Conservation (phyloP, 2,888 invertebrate genomes). For the Nectonema munidae region DNA sequence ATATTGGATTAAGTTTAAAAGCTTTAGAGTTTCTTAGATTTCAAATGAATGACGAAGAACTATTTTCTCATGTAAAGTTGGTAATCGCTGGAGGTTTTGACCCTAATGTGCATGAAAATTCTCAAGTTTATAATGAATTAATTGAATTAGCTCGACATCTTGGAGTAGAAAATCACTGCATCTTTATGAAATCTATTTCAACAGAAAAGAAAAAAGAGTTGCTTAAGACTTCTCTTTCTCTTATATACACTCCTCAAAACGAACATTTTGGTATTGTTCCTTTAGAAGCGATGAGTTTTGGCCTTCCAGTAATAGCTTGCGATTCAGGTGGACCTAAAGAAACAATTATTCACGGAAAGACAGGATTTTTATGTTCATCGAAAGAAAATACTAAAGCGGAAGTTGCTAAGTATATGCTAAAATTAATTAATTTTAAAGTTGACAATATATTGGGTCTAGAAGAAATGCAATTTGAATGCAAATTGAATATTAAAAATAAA, state of each 20-base stretch:
- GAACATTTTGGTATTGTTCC: conserved; percentile 99
- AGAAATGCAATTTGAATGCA: too few species aligned
- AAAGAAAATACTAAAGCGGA: too few species aligned
- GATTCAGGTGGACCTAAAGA: conserved; percentile 81
- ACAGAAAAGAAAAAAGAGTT: conserved; percentile 50
- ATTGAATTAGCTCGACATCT: conserved; percentile 30
- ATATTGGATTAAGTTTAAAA: conserved; percentile 47
- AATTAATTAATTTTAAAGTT: too few species aligned
- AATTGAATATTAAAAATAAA: too few species aligned
- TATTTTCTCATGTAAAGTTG: conserved; percentile 23
- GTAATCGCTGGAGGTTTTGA: conserved; percentile 90
- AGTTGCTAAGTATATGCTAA: too few species aligned
- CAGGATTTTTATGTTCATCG: conserved; percentile 25
- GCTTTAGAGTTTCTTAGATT: conserved; percentile 29
- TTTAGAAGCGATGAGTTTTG: conserved; percentile 75
- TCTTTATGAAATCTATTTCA: conserved; percentile 51
- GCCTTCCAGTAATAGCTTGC: conserved; percentile 66
- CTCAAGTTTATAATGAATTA: conserved; percentile 45
- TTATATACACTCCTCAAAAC: conserved; percentile 71
- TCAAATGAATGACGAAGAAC: neutral
- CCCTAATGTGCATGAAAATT: conserved; percentile 48
- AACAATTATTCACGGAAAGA: conserved; percentile 32
- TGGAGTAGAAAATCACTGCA: conserved; percentile 27
- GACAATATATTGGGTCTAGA: too few species aligned
- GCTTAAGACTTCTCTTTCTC: conserved; percentile 38